These are phyloP conservation scores for Hozukius guyotensis DNA, from an alignment of 2,797 vertebrate genomes.

Conservation along the genomic window DNA sequence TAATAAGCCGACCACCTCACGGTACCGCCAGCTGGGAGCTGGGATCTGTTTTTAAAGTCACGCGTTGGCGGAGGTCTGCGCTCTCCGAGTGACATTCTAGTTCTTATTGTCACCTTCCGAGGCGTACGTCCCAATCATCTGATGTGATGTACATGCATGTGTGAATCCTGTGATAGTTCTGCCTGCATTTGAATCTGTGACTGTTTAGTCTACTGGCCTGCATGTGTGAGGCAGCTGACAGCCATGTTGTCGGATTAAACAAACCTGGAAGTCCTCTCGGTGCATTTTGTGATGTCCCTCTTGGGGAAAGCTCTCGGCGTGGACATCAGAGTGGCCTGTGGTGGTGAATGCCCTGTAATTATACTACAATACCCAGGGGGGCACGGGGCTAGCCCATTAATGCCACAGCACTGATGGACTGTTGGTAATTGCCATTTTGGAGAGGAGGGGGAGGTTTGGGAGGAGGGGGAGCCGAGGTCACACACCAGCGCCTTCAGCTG, in stretches of 20 bases:
- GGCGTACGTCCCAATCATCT: not conserved
- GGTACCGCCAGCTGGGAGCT: too few species aligned
- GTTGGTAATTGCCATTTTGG: slow-evolving; percentile 60
- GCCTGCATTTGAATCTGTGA: not conserved
- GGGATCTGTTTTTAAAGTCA: too few species aligned
- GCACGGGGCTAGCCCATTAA: slow-evolving; percentile 48
- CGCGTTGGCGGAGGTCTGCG: too few species aligned
- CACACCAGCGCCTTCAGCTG: slow-evolving; percentile 24
- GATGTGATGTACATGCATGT: slow-evolving; percentile 10
- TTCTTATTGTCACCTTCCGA: slow-evolving; percentile 56
- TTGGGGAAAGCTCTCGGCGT: slow-evolving; percentile 29
- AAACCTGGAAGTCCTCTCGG: slow-evolving; percentile 5
- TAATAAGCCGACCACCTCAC: too few species aligned
- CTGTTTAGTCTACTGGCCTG: not conserved
- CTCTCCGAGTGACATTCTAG: too few species aligned
- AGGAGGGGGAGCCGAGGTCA: slow-evolving; percentile 30
- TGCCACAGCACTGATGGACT: slow-evolving; percentile 68
- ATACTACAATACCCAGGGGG: slow-evolving; percentile 68
- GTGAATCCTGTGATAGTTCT: slow-evolving; percentile 13
- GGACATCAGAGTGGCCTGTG: slow-evolving; percentile 48
- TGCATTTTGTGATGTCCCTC: slow-evolving; percentile 23
- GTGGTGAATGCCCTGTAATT: slow-evolving; percentile 68
- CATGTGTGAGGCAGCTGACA: not conserved
- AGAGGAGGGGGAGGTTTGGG: slow-evolving; percentile 32
- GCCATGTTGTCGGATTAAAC: slow-evolving; percentile 10